Conservation (phyloP, 92 coral and sea anemone genomes). For the Palythoa heliodiscus region DNA sequence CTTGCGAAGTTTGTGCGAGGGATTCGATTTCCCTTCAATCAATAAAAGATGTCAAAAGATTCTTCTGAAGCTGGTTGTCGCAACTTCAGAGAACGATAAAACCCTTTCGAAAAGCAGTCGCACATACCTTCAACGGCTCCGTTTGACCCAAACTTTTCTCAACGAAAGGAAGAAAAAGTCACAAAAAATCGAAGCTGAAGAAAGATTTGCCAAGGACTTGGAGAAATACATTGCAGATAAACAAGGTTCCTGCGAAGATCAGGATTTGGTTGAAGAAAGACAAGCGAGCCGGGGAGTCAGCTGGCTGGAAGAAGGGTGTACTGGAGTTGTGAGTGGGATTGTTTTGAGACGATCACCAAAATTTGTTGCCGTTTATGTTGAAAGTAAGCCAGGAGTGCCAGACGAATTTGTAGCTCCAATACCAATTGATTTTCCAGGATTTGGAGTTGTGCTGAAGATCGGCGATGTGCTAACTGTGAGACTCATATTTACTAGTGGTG, state of each 20-base stretch:
- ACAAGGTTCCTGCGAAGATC: background rate
- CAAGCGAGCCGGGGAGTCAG: background rate
- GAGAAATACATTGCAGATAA: background rate
- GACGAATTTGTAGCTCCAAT: background rate
- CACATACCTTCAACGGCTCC: slow-evolving; percentile 13
- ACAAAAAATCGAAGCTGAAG: background rate
- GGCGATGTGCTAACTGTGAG: slow-evolving; percentile 19
- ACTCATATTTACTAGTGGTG: background rate
- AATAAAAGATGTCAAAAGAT: background rate
- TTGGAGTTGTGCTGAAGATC: slow-evolving; percentile 21
- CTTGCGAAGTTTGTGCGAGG: background rate
- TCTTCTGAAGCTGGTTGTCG: background rate
- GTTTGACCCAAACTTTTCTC: background rate
- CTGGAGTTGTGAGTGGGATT: background rate
- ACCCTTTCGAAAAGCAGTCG: background rate
- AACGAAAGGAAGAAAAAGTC: background rate
- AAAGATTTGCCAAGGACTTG: background rate
- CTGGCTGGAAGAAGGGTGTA: background rate
- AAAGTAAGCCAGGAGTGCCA: background rate
- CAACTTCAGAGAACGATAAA: background rate
- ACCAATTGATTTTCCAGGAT: slow-evolving; percentile 1
- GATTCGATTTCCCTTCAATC: background rate
- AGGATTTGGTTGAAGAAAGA: background rate
- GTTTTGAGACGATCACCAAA: slow-evolving; percentile 8
- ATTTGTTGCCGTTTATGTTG: background rate